These are phyloP conservation scores for Philaethria dido DNA, from an alignment of 2,888 invertebrate species.

Conservation along the genomic window DNA sequence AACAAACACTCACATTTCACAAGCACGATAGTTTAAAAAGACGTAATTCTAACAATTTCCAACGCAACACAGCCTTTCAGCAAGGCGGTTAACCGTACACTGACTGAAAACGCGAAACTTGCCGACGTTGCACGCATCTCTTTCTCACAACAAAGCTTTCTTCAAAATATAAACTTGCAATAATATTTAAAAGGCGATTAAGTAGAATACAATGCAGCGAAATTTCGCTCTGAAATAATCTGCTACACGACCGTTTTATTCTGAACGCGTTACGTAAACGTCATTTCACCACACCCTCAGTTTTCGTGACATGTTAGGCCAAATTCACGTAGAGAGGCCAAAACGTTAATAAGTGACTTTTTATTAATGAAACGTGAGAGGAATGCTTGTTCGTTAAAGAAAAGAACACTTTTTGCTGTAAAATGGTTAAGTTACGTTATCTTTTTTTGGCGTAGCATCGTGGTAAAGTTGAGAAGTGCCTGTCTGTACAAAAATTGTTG, in stretches of 20 bases:
- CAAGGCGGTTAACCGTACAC: constrained; percentile 42
- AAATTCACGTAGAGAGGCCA: constrained; percentile 19
- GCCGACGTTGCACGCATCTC: constrained; percentile 44
- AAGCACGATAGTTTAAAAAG: constrained; percentile 30
- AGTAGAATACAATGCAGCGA: constrained; percentile 36
- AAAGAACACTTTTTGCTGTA: constrained; percentile 22
- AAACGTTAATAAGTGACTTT: constrained; percentile 20
- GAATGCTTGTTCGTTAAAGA: constrained; percentile 30
- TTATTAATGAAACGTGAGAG: constrained; percentile 29
- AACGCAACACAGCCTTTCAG: constrained; percentile 26
- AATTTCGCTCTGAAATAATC: constrained; percentile 31
- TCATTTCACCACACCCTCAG: constrained; percentile 16
- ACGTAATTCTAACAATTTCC: constrained; percentile 26
- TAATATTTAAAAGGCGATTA: constrained; percentile 45
- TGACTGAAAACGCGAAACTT: constrained; percentile 44
- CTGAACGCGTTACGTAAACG: constrained; percentile 23
- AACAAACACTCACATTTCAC: constrained; percentile 30
- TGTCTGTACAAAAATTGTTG: too few relatives aligned
- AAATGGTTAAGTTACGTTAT: constrained; percentile 7
- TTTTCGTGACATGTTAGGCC: constrained; percentile 28
- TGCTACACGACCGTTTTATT: constrained; percentile 11
- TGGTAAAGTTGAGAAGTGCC: too few relatives aligned
- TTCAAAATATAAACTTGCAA: constrained; percentile 43
- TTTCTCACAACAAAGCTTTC: constrained; percentile 46
- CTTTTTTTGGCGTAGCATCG: not conserved